Evolutionary conservation across 1,140 invertebrate species (phyloP).

Genomic region (Heliconius hewitsoni): DNA sequence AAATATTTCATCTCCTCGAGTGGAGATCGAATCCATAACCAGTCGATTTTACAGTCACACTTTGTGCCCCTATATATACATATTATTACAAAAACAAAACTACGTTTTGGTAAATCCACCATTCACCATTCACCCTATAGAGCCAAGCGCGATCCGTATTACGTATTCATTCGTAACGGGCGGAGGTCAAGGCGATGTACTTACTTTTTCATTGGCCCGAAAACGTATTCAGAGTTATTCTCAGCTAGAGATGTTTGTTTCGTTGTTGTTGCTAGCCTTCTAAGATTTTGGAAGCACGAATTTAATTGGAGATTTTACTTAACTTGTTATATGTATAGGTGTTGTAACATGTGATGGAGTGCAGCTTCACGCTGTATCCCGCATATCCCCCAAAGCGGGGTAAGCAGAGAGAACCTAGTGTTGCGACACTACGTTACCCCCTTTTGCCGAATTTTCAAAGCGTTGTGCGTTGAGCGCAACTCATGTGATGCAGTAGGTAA

Average conservation of each 20-base stretch:
- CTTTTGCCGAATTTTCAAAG: no score
- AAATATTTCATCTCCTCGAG: no score
- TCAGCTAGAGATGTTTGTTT: slow-evolving; percentile 8
- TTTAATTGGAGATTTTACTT: neutral
- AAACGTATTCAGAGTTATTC: slow-evolving; percentile 1
- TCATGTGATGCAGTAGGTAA: no score
- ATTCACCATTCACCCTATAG: slow-evolving; percentile 9
- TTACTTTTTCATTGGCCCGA: slow-evolving; percentile 25
- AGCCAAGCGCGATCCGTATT: slow-evolving; percentile 20
- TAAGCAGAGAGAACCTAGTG: no score
- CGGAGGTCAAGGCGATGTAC: slow-evolving; percentile 24
- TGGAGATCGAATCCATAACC: no score
- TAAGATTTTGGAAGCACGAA: neutral
- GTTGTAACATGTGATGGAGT: neutral
- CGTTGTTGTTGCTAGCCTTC: slow-evolving; percentile 1
- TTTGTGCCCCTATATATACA: no score
- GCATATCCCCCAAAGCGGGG: no score
- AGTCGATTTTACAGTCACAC: no score
- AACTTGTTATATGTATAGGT: neutral
- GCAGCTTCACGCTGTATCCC: no score
- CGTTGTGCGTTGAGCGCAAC: no score
- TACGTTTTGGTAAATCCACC: neutral
- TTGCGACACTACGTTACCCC: no score
- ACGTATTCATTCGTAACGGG: slow-evolving; percentile 23
- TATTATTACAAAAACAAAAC: neutral